Evolutionary conservation across 2,797 vertebrate species (phyloP), one percentile per base, ranked within the genome.

Genomic region (Gorsachius magnificus): DNA sequence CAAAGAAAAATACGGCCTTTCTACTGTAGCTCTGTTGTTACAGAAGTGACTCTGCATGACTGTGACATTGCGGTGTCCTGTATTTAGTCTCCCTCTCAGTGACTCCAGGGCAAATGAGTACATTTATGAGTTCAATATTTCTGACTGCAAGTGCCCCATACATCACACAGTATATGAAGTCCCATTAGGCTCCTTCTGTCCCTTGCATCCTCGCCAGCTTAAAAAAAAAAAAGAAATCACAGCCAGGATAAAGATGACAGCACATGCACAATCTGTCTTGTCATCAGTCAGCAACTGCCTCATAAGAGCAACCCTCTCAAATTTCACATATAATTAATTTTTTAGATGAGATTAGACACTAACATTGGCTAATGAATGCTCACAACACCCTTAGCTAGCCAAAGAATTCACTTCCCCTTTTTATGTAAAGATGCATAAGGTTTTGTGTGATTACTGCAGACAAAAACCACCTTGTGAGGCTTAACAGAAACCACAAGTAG

Each of bases 121-220:
- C 95, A 92, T 96, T 96, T 97, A 94, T 91, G 93, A 96, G 94
- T 83, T 89, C 95, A 93, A 82, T 96, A 96, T 79, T 90, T 94
- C 95, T 76, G 75, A 79, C 92, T 93, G 87, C 90, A 80, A 91
- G 89, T 56, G 68, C 87, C 69, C 92, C 86, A 91, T 95, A 96
- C 79, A 96, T 97, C 95, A 96, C 2, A 0, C 43, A 35, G 22
- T 79, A 35, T 28, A 75, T 83, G 69, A 96, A 97, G 57, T 78
- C 36, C 91, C 89, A 96, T 96, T 97, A 95, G 72, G 89, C 51
- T 96, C 76, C 61, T 89, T 85, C 92, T 87, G 83, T 90, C 64
- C 61, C 91, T 85, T 77, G 53, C 60, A 94, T 66, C 65, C 50
- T 77, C 57, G 26, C 81, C 28, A 51, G 70, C 58, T 68, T 36